A percentile compares a stretch with the other conserved stretches of the same genome.
phyloP scores from a whole-genome alignment of 2,888 invertebrate species.

The Salticus scenicus region DNA sequence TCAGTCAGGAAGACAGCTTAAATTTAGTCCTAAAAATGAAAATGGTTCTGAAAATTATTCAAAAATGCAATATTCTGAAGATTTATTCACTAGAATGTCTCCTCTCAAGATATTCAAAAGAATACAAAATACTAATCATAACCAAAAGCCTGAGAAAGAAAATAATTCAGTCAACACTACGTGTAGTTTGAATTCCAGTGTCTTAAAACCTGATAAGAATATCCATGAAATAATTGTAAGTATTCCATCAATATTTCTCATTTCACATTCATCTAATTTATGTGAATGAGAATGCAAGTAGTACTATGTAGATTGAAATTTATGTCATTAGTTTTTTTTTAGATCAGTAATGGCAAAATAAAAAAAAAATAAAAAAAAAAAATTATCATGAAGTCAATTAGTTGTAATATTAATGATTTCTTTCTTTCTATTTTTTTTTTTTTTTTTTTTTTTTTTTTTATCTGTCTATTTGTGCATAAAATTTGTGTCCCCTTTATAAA shows the following conservation, averaged over 20 bases:
- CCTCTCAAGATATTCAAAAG: conserved; percentile 55
- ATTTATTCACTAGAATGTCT: conserved; percentile 36
- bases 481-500: too few relatives aligned
- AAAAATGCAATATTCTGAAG: conserved; percentile 16
- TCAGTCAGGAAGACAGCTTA: not conserved
- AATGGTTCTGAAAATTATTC: not conserved
- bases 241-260: conserved; percentile 17
- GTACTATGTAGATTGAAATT: too few relatives aligned
- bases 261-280: not conserved
- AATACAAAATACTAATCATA: conserved; percentile 39
- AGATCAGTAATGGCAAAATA: too few relatives aligned
- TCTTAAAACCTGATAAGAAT: conserved; percentile 19
- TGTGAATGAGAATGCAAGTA: not conserved
- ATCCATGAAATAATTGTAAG: conserved; percentile 32
- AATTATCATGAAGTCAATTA: too few relatives aligned
- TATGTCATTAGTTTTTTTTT: too few relatives aligned
- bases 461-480: too few relatives aligned
- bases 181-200: conserved; percentile 19
- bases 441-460: too few relatives aligned
- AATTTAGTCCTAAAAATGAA: not conserved
- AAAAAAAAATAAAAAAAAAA: too few relatives aligned
- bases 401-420: too few relatives aligned
- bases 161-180: conserved; percentile 29
- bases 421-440: too few relatives aligned
- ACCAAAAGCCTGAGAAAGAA: conserved; percentile 25